Evolutionary conservation across 2,797 vertebrate species (phyloP).

Genomic region (Amphiprion clarkii): DNA sequence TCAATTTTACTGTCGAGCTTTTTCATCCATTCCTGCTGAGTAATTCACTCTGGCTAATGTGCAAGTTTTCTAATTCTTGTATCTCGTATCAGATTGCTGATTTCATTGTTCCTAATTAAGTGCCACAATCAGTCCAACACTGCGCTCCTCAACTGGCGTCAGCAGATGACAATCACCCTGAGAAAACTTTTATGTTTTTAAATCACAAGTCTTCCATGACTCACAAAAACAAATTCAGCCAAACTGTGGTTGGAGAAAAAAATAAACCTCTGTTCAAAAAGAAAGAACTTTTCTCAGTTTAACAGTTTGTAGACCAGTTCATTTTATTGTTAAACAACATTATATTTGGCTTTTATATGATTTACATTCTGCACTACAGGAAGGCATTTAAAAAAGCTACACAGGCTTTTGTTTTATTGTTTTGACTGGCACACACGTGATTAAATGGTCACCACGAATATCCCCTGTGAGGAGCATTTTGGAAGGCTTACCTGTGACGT

Average conservation of each 20-base stretch:
- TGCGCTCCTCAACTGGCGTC: constrained; percentile 26
- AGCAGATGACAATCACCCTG: constrained; percentile 47
- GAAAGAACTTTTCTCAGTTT: constrained; percentile 43
- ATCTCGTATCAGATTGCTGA: constrained; percentile 41
- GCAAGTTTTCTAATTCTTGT: constrained; percentile 33
- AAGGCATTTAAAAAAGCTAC: neutral
- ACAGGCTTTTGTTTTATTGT: neutral
- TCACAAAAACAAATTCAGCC: constrained; percentile 35
- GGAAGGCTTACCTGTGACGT: constrained; percentile 87
- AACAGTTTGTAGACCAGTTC: constrained; percentile 27
- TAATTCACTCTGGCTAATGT: neutral
- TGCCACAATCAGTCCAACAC: constrained; percentile 31
- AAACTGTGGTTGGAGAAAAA: constrained; percentile 21
- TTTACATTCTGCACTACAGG: constrained; percentile 1
- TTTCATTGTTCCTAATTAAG: constrained; percentile 24
- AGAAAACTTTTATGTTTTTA: constrained; percentile 34
- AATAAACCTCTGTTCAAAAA: constrained; percentile 28
- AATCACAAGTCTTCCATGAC: constrained; percentile 17
- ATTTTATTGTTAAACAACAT: constrained; percentile 38
- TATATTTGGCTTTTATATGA: constrained; percentile 13
- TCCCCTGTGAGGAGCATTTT: neutral
- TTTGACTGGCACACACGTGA: too few relatives aligned
- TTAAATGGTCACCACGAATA: neutral
- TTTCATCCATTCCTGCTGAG: neutral
- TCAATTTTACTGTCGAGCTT: neutral